A percentile compares a stretch with the other conserved stretches of the same genome.
Evolutionary conservation across 2,113 vertebrate genomes (phyloP).

Genomic region (Eleginops maclovinus): DNA sequence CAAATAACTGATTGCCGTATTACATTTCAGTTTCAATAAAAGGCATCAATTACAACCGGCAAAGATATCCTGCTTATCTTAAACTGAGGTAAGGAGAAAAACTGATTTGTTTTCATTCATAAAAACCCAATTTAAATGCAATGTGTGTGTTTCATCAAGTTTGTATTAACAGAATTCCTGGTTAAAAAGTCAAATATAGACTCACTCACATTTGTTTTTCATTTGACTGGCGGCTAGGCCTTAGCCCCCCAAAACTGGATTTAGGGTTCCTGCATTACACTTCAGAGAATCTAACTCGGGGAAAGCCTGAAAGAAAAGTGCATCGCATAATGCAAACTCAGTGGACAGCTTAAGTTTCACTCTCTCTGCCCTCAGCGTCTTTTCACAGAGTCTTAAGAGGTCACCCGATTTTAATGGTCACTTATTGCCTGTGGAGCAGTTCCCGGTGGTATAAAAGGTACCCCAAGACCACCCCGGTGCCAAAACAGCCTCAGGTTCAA

Average conservation of each 20-base stretch:
- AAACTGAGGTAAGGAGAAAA: slow-evolving; percentile 29
- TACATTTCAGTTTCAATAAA: slow-evolving; percentile 55
- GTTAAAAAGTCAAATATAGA: slow-evolving; percentile 77
- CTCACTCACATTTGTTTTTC: slow-evolving; percentile 89
- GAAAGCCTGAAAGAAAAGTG: slow-evolving; percentile 59
- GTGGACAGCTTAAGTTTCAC: slow-evolving; percentile 72
- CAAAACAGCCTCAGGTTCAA: slow-evolving; percentile 69
- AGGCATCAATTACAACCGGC: slow-evolving; percentile 45
- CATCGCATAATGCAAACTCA: slow-evolving; percentile 63
- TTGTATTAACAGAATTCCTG: slow-evolving; percentile 73
- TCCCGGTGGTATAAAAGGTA: slow-evolving; percentile 67
- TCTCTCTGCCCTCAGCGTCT: slow-evolving; percentile 59
- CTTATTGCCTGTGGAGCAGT: slow-evolving; percentile 78
- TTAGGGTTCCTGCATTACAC: slow-evolving; percentile 77
- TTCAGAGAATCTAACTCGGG: slow-evolving; percentile 72
- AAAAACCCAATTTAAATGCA: slow-evolving; percentile 55
- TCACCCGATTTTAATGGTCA: slow-evolving; percentile 83
- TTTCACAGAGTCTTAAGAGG: slow-evolving; percentile 82
- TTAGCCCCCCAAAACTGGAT: slow-evolving; percentile 80
- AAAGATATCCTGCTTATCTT: slow-evolving; percentile 37
- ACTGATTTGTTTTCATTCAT: slow-evolving; percentile 34
- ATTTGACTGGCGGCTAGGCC: slow-evolving; percentile 81
- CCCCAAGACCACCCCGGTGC: slow-evolving; percentile 78
- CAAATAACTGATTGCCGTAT: slow-evolving; percentile 40
- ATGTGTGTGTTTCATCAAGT: slow-evolving; percentile 69